phyloP scores from a whole-genome alignment of 2,797 vertebrate species.

The Delichon dasypus region DNA sequence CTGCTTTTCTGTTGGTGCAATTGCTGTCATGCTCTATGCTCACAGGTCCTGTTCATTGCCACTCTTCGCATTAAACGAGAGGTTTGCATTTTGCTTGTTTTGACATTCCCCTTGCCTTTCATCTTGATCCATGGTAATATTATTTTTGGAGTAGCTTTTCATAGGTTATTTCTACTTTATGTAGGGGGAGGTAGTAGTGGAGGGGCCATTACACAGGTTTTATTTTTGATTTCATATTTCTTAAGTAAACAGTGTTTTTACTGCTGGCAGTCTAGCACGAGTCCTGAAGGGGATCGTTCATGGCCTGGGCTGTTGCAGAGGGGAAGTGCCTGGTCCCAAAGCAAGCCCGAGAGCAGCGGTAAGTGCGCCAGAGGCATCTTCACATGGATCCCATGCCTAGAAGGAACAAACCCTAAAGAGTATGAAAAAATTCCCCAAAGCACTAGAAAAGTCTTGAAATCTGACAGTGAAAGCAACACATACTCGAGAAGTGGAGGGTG shows the following conservation, averaged over 20 bases:
- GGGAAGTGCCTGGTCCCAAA: not conserved
- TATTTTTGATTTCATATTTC: constrained; percentile 25
- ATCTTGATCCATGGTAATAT: not conserved
- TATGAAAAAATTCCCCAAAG: not conserved
- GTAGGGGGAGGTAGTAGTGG: not conserved
- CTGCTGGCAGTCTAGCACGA: not conserved
- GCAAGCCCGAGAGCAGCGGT: not conserved
- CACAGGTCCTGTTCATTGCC: not conserved
- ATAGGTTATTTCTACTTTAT: constrained; percentile 4
- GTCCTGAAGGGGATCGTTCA: not conserved
- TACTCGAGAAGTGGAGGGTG: not conserved
- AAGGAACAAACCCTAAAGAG: not conserved
- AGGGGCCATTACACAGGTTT: not conserved
- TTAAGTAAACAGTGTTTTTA: not conserved
- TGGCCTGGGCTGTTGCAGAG: not conserved
- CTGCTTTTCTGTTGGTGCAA: not conserved
- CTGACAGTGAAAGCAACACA: not conserved
- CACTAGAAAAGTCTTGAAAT: not conserved
- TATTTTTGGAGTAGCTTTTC: constrained; percentile 27
- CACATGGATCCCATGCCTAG: not conserved
- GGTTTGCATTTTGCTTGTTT: constrained; percentile 18
- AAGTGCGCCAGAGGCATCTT: not conserved
- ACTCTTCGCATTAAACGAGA: not conserved
- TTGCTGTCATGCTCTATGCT: not conserved
- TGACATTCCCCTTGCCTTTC: not conserved